Evolutionary conservation across 1,140 invertebrate genomes (phyloP), one percentile per base, ranked within the genome.

Genomic region (Thalassaphorura encarpata): DNA sequence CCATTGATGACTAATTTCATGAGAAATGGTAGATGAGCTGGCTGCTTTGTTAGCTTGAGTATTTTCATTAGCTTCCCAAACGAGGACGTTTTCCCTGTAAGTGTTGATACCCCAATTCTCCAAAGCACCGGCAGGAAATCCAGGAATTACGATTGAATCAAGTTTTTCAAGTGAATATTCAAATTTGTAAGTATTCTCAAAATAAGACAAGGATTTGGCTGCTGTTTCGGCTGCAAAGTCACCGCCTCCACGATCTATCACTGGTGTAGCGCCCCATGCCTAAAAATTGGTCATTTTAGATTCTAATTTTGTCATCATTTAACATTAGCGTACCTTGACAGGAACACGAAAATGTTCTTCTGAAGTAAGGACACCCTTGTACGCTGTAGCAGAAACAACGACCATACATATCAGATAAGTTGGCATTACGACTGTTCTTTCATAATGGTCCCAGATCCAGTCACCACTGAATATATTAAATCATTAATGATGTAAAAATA

Each of bases 1-100:
- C 85, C 85, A 88, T 63, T 87, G 83, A 72, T 94, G 90, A 0
- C 87, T 87, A 43, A 94, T 72, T 72, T 94, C 90, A 66, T 94
- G 90, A 1, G 85, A 78, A 6, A 92, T 79, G 1, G 90, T 83
- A 46, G 19, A 28, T 43, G 1, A 50, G 11, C 15, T 29, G 46
- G 16, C 13, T 15, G 15, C 13, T 11, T 16, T 13, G 16, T 15
- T 27, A 8, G 16, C 46, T 29, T 48, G 13, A 8, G 28, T 24
- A 13, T 11, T 18, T 19, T 48, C 46, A 13, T 24, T 24, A 5
- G 13, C 46, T 11, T 27, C 15, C 6, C 16, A 29, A 15, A 48
- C 26, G 8, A 48, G 24, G n/a, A 11, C n/a, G 33, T 11, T n/a
- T n/a, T 36, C 33, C n/a, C 33, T 36, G 33, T 36, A 36, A 11